Base-by-base conservation (phyloP, 2,888 invertebrate species). In the Sphaerophoria taeniata region DNA sequence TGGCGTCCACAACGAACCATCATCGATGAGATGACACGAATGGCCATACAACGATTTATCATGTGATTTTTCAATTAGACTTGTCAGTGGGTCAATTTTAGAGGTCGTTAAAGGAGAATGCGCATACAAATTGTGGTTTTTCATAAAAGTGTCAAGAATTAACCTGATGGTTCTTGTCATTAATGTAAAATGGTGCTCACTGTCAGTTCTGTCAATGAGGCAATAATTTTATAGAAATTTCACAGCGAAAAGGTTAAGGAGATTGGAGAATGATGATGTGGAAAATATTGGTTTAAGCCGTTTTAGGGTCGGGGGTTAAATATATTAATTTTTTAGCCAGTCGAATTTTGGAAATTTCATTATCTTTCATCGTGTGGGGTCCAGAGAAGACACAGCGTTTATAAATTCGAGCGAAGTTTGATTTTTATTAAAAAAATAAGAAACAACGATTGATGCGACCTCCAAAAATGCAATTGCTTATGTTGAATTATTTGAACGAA, bases 21-120 rank as follows among this genome's bases (percentile, higher is more conserved):
- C 69, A 51, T 39, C 43, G 67, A 34, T 5, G 47, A 56, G 60
- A 33, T 70, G 58, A 73, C 69, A 83, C 74, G 9, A 53, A 53
- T 53, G 67, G 39, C 67, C 79, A 24, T 24, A 24, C 24, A 71
- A 70, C 60, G 51, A 84, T 84, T 84, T 74, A 84, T 84, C 79
- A 84, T 71, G 56, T 84, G 70, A 79, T 75, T 84, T 79, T 84
- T 71, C 83, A 84, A 84, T 84, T 74, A 74, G 70, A 60, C 78
- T 70, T 58, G 53, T 51, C 63, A 49, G 11, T 45, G 76, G 76
- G 63, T 75, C 69, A 56, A 71, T 53, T 67, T 12, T 3, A 67
- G 53, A 67, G 67, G 67, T 67, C 67, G 53, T 24, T 2, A 24
- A 45, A 67, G 36, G 53, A 53, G 39, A 67, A 53, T 67, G 51